Evolutionary conservation across 1,140 invertebrate species (phyloP).

Genomic region (Drosophila orosa): DNA sequence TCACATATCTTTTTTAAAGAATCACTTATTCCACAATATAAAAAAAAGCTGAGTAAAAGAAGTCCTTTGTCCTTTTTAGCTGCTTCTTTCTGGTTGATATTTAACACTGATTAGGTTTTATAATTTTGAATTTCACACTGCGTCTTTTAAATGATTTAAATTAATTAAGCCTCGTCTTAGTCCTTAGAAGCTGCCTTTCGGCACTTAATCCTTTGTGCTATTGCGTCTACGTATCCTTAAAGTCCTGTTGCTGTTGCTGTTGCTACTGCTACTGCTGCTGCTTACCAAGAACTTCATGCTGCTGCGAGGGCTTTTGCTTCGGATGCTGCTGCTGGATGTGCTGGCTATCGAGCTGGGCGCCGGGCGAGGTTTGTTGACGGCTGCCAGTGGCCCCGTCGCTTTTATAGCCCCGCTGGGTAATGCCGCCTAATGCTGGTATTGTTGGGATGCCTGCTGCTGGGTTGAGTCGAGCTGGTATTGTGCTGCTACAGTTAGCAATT

Average conservation of each 20-base stretch:
- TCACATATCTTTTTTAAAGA: background rate
- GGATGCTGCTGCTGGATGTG: constrained; percentile 23
- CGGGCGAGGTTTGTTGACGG: constrained; percentile 58
- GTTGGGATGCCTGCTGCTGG: constrained; percentile 7
- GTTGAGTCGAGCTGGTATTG: constrained; percentile 31
- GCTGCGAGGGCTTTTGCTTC: constrained; percentile 1
- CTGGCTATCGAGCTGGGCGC: constrained; percentile 35
- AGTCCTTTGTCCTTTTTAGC: background rate
- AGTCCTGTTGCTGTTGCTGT: background rate
- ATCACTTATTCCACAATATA: background rate
- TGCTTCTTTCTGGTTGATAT: background rate
- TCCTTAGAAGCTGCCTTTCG: background rate
- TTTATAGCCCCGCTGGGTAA: constrained; percentile 54
- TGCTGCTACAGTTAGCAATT: constrained; percentile 78
- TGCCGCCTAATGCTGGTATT: constrained; percentile 1
- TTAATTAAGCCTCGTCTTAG: background rate
- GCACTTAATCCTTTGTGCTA: constrained; percentile 18
- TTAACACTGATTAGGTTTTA: background rate
- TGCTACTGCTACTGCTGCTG: constrained; percentile 23
- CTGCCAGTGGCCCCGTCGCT: constrained; percentile 42
- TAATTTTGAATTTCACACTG: too few species aligned
- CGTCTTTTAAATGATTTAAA: background rate
- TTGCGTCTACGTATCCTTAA: constrained; percentile 12
- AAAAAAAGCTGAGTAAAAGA: background rate
- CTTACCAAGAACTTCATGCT: constrained; percentile 75